Conservation (phyloP, 2,113 vertebrate species). For the Gnathonemus echidnorhynchus region DNA sequence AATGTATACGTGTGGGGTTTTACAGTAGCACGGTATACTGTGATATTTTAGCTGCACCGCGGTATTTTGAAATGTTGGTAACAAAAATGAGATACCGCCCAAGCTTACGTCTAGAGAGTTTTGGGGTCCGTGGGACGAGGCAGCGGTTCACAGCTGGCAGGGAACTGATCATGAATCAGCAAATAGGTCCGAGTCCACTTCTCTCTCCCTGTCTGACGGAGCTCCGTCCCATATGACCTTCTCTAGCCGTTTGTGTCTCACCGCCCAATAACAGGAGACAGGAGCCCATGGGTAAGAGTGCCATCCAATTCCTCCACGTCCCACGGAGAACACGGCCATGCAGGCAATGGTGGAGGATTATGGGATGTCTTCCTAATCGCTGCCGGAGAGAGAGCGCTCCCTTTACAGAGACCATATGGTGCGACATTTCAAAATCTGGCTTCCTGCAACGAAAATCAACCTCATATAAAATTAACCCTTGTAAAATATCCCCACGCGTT, state of each 20-base stretch:
- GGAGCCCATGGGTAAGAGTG: neutral
- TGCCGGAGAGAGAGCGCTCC: neutral
- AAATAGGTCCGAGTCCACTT: neutral
- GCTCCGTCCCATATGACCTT: neutral
- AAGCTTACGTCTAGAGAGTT: neutral
- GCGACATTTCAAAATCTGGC: conserved; percentile 7
- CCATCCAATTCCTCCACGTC: neutral
- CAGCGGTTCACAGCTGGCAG: neutral
- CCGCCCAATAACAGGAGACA: neutral
- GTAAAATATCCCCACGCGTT: neutral
- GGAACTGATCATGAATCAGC: neutral
- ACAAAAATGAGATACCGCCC: neutral
- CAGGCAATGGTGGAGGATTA: neutral
- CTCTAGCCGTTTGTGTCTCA: neutral
- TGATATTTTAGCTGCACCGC: neutral
- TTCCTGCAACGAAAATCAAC: neutral
- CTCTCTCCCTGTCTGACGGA: neutral
- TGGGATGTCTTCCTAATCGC: neutral
- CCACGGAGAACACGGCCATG: neutral
- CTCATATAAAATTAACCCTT: conserved; percentile 10
- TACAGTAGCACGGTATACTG: neutral
- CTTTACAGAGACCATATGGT: conserved; percentile 6
- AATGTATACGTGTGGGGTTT: neutral
- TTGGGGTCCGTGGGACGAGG: neutral
- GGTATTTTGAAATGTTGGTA: neutral